phyloP scores from a whole-genome alignment of 2,888 invertebrate species.

The Chymomyza amoena region DNA sequence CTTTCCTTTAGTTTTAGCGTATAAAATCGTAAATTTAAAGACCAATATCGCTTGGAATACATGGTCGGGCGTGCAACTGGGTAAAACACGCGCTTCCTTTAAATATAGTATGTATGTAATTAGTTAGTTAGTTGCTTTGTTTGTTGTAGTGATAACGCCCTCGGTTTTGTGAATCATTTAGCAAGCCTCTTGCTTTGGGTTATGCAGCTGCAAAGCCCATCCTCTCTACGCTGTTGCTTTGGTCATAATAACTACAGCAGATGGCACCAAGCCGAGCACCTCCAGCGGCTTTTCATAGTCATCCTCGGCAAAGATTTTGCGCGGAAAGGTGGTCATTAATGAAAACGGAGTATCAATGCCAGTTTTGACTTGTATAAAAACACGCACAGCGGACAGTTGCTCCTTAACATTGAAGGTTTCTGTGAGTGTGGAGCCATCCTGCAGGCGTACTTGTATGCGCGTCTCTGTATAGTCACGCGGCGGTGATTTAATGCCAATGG shows the following conservation, averaged over 20 bases:
- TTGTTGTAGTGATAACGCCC: conserved; percentile 7
- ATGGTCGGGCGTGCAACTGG: background rate
- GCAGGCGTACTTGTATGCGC: conserved; percentile 91
- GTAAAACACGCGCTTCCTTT: conserved; percentile 15
- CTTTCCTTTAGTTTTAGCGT: conserved; percentile 22
- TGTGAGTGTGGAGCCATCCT: conserved; percentile 87
- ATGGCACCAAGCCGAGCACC: conserved; percentile 89
- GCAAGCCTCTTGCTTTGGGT: conserved; percentile 32
- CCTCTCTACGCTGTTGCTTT: conserved; percentile 46
- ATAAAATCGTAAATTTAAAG: conserved; percentile 45
- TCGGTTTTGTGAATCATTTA: conserved; percentile 17
- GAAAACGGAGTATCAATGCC: conserved; percentile 81
- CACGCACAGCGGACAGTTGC: conserved; percentile 81
- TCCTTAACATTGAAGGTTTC: conserved; percentile 86
- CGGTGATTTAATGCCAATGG: conserved; percentile 40
- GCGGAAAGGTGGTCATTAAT: conserved; percentile 92
- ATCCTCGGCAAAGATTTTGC: conserved; percentile 89
- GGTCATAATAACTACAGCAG: conserved; percentile 82
- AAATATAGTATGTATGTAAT: conserved; percentile 14
- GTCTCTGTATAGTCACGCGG: conserved; percentile 71
- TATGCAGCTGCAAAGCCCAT: conserved; percentile 16
- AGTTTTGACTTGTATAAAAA: conserved; percentile 66
- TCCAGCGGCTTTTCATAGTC: conserved; percentile 93
- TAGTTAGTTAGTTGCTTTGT: conserved; percentile 27
- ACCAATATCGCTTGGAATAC: background rate